phyloP scores from a whole-genome alignment of 2,113 vertebrate species.

The Bos taurus region DNA sequence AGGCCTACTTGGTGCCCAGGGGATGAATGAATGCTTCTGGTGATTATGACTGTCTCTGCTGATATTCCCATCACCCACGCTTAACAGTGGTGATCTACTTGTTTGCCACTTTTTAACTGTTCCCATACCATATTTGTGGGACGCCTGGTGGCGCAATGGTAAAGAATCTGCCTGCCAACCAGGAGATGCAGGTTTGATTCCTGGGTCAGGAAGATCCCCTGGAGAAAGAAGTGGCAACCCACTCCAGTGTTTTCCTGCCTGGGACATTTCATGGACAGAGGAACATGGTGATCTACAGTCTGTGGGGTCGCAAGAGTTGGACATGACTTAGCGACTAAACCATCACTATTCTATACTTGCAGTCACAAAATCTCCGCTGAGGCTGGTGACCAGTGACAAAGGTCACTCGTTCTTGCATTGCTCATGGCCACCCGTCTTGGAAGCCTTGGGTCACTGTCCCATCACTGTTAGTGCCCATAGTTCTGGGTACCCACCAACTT shows the following conservation, averaged over 20 bases:
- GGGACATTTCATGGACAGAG: background rate
- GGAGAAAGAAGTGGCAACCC: background rate
- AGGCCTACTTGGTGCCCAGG: background rate
- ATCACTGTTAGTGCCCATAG: background rate
- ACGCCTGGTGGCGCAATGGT: accelerated
- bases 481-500: too few relatives aligned
- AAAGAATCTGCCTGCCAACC: background rate
- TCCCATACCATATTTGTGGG: background rate
- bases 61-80: too few relatives aligned
- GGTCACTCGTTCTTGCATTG: background rate
- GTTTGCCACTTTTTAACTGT: background rate
- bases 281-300: background rate
- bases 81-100: background rate
- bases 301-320: background rate
- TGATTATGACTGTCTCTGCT: background rate
- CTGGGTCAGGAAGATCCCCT: background rate
- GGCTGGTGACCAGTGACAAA: background rate
- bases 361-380: background rate
- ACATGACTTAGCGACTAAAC: background rate
- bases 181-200: background rate
- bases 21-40: background rate
- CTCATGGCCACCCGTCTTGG: background rate
- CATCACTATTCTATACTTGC: background rate
- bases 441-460: background rate
- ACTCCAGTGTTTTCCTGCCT: background rate